Base-by-base conservation (phyloP, 2,113 vertebrate genomes). In the Lagopus muta region DNA sequence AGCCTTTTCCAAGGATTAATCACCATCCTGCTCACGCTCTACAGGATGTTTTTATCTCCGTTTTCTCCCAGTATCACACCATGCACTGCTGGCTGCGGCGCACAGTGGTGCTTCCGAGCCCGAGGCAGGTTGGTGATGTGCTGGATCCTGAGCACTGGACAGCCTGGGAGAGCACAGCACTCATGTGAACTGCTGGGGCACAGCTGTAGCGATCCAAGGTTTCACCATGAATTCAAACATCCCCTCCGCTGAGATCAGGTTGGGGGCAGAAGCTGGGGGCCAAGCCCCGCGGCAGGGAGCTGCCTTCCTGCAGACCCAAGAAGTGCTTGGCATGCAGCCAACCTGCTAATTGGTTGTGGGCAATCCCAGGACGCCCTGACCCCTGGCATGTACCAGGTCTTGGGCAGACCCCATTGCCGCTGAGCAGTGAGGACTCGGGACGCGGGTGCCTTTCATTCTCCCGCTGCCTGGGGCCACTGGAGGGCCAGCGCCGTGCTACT, bases 1-100 rank as follows among this genome's bases (percentile, higher is more conserved):
- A 96, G 95, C 72, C 95, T 92, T 97, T 96, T 94, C 93, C 94
- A 94, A 96, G 95, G 94, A 97, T 96, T 97, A 97, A 95, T 95
- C 94, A 88, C 90, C 88, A 90, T 93, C 89, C 95, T 93, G 94
- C 91, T 91, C 92, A 93, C 78, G 88, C 89, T 22, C 81, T 71
- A 92, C 87, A 95, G 93, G 95, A 95, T 96, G 92, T 97, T 97
- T 97, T 93, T 88, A 91, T 94, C 92, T 94, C 88, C 8, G 2
- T 83, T 96, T 93, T 92, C 86, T 95, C 91, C 86, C 79, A 83
- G 82, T 69, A 75, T 27, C 86, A 34, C 70, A 80, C 83, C 6
- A 1, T 85, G 74, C 58, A 94, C 89, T 93, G 90, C 85, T 2
- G 32, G 50, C 89, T 90, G 92, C 58, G 47, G 87, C 91, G 87